phyloP scores from a whole-genome alignment of 2,797 vertebrate genomes.

The Melanotaenia maccullochi region DNA sequence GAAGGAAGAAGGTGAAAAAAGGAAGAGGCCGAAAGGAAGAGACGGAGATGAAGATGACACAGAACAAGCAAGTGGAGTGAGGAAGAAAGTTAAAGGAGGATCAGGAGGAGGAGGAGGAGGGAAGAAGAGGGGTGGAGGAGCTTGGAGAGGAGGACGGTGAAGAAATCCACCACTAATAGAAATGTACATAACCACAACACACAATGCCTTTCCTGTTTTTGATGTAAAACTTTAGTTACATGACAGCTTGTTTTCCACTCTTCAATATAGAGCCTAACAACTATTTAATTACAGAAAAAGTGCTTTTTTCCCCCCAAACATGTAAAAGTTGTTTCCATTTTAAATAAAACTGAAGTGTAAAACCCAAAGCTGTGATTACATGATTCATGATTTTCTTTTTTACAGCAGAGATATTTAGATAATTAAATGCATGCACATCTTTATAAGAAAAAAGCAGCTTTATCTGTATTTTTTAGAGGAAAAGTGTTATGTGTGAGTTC shows the following conservation, averaged over 20 bases:
- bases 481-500: background rate
- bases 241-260: slow-evolving; percentile 17
- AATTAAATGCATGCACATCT: background rate
- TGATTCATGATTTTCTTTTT: slow-evolving; percentile 25
- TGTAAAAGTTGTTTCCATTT: slow-evolving; percentile 41
- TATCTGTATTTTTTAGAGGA: background rate
- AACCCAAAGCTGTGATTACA: slow-evolving; percentile 19
- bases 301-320: background rate
- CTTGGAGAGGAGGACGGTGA: slow-evolving; percentile 75
- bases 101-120: slow-evolving; percentile 37
- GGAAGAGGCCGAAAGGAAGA: slow-evolving; percentile 84
- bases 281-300: slow-evolving; percentile 54
- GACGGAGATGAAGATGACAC: slow-evolving; percentile 80
- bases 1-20: slow-evolving; percentile 92
- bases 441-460: background rate
- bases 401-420: background rate
- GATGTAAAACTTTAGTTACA: slow-evolving; percentile 26
- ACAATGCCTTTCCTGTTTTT: slow-evolving; percentile 21
- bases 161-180: slow-evolving; percentile 23
- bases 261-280: slow-evolving; percentile 1
- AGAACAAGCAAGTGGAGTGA: slow-evolving; percentile 82
- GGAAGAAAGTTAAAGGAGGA: slow-evolving; percentile 83
- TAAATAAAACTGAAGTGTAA: slow-evolving; percentile 64
- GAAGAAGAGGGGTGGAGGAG: slow-evolving; percentile 61
- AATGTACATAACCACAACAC: slow-evolving; percentile 63